Base-by-base conservation (phyloP, 2,797 vertebrate genomes). In the Aythya fuligula region DNA sequence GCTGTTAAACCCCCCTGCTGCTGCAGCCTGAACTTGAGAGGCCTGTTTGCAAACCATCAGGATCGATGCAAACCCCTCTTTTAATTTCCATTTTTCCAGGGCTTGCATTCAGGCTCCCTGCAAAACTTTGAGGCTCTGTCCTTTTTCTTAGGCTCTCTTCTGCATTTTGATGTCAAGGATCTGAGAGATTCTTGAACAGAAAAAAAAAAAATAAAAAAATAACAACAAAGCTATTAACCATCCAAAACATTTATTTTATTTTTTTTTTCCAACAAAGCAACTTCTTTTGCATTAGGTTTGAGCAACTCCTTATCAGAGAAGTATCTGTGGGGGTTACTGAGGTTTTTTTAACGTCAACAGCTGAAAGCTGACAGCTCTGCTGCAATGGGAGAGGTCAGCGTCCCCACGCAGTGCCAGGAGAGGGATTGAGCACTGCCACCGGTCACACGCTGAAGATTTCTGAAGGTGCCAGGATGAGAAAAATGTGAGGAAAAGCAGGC, bases 281-380 rank as follows among this genome's bases (percentile, higher is more conserved):
- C 25, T 14, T 34, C 41, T 87, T 86, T 57, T 3, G 3, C 36
- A 41, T 36, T 64, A 39, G 66, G 64, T 79, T 93, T 78, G 47
- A 91, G 7, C 38, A 96, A 85, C 38, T 82, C 38, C 58, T 95
- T 87, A 91, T 91, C 75, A 93, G 87, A 84, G 82, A 96, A 90
- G 28, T 87, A 84, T 95, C 86, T 92, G 82, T 56, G 76, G 58
- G 69, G 56, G 58, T 86, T 87, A 73, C 30, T 28, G 76, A 89
- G 49, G 22, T 19, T 87, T 92, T 93, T 88, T 45, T 43, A 76
- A 72, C 67, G 41, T 8, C 32, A 72, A 60, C 36, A 53, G 83
- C 74, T 53, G 74, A 87, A 77, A 24, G 6, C 61, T 87, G 93
- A 86, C 86, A 84, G 51, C 72, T 82, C 82, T 89, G 85, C 75